Conservation (phyloP, 2,797 vertebrate species). For the Schizopygopsis pylzovi region DNA sequence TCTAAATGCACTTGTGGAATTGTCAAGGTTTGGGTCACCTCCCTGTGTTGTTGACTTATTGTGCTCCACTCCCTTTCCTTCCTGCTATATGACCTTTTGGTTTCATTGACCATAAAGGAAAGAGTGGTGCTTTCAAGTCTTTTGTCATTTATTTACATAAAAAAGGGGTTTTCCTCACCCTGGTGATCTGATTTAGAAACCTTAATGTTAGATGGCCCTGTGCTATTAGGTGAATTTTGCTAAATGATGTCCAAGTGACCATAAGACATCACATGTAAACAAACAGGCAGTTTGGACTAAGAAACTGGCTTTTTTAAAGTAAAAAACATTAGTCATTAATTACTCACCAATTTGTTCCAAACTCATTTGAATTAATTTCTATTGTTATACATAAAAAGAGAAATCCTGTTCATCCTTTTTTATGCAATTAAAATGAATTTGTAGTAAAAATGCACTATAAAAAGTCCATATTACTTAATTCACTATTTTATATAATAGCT, state of each 20-base stretch:
- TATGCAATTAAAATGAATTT: background rate
- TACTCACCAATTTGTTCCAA: background rate
- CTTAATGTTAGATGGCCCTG: background rate
- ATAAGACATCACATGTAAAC: background rate
- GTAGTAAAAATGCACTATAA: background rate
- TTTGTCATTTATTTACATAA: slow-evolving; percentile 8
- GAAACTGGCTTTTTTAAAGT: background rate
- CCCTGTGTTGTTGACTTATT: slow-evolving; percentile 41
- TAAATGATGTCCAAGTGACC: background rate
- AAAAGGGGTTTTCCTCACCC: background rate
- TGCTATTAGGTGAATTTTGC: slow-evolving; percentile 31
- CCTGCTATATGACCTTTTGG: slow-evolving; percentile 58
- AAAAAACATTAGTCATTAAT: background rate
- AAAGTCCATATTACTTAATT: background rate
- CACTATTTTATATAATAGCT: background rate
- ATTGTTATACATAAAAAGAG: background rate
- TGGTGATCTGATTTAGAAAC: background rate
- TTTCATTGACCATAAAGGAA: slow-evolving; percentile 30
- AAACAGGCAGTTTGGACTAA: background rate
- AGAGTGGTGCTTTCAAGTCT: slow-evolving; percentile 33
- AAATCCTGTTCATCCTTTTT: background rate
- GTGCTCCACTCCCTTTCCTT: slow-evolving; percentile 67
- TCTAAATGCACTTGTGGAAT: background rate
- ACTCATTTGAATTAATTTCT: background rate
- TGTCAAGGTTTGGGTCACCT: background rate